Conservation (phyloP, 2,797 vertebrate genomes). For the Odontamblyopus rebecca region DNA sequence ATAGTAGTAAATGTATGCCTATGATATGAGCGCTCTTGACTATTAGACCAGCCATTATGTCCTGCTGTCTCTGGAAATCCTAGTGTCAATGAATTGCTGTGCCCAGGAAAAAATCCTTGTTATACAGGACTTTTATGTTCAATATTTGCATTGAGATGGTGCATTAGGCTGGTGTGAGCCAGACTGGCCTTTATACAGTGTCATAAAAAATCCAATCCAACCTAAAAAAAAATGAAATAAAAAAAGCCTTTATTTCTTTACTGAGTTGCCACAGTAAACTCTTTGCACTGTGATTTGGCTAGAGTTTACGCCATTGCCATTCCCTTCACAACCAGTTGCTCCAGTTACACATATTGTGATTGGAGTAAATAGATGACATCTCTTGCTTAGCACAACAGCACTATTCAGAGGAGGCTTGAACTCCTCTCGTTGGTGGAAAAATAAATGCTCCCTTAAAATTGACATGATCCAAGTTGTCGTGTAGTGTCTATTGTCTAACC, state of each 20-base stretch:
- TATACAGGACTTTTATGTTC: background rate
- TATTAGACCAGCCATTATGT: background rate
- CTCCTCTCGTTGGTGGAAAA: background rate
- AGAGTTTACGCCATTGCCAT: background rate
- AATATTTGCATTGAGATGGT: background rate
- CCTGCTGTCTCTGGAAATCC: background rate
- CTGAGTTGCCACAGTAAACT: too few relatives aligned
- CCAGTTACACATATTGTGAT: background rate
- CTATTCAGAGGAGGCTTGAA: background rate
- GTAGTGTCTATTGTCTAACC: slow-evolving; percentile 8
- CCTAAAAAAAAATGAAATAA: too few relatives aligned
- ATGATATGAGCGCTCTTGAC: background rate
- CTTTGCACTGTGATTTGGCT: background rate
- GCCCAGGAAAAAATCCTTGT: background rate
- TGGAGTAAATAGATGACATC: background rate
- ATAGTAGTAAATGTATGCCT: background rate
- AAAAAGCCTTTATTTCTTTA: too few relatives aligned
- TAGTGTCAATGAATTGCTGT: background rate
- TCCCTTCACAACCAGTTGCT: background rate
- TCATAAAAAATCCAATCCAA: background rate
- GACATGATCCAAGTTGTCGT: slow-evolving; percentile 9
- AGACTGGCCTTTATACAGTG: background rate
- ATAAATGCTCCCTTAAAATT: background rate
- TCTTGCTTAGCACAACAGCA: background rate
- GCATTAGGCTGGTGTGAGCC: background rate